Conservation (phyloP, 2,797 vertebrate species). For the Champsocephalus esox region DNA sequence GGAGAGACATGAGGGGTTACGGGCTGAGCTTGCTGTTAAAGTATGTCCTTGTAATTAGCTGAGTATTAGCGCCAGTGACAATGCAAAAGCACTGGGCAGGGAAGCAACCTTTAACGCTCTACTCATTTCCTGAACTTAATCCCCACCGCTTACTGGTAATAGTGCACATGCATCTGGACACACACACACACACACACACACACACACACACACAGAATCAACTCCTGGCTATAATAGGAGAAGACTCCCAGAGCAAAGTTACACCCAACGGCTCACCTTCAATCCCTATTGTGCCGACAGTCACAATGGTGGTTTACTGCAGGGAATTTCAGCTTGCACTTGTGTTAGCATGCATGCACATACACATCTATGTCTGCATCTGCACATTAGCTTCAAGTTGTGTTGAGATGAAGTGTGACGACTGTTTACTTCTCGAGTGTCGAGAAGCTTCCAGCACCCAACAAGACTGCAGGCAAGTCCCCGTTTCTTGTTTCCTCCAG, state of each 20-base stretch:
- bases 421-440: conserved; percentile 70
- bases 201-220: conserved; percentile 21
- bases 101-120: conserved; percentile 80
- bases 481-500: conserved; percentile 55
- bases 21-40: conserved; percentile 82
- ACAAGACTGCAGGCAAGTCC: conserved; percentile 68
- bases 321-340: conserved; percentile 36
- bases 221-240: conserved; percentile 56
- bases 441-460: conserved; percentile 63
- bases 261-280: conserved; percentile 71
- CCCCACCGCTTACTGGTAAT: conserved; percentile 86
- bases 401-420: conserved; percentile 29
- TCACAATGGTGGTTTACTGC: conserved; percentile 64
- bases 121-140: conserved; percentile 90
- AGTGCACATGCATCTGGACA: conserved; percentile 61
- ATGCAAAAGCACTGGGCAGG: conserved; percentile 77
- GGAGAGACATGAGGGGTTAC: conserved; percentile 63
- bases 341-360: neutral
- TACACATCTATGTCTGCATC: conserved; percentile 30
- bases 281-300: conserved; percentile 68
- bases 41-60: conserved; percentile 87
- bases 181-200: conserved; percentile 39
- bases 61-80: conserved; percentile 84
- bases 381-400: conserved; percentile 65
- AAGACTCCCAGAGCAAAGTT: conserved; percentile 61